Base-by-base conservation (phyloP, 2,888 invertebrate genomes). In the Ligdia adustata region DNA sequence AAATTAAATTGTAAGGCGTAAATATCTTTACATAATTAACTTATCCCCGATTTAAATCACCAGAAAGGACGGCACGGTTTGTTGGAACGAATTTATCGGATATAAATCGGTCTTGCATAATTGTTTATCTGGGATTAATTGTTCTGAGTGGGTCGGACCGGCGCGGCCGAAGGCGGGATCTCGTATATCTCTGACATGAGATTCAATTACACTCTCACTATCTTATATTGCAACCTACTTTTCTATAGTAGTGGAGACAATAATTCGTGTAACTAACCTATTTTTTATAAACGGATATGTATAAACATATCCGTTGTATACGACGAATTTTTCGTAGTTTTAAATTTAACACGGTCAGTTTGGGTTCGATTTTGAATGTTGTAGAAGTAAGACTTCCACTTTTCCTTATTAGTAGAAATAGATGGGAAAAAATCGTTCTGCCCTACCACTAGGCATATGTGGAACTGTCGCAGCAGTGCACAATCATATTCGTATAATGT, bases 41-140 rank as follows among this genome's bases (percentile, higher is more conserved):
- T 73, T 64, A 65, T 74, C 66, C 67, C 54, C 55, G 59, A 62
- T 68, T 77, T 69, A 69, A 76, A 75, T 72, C 62, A 68, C 69
- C 67, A 57, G 69, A 69, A 68, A 70, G 62, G 61, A 68, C 59
- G 66, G 69, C 56, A 62, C 61, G 60, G 59, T 66, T 63, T 63
- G 68, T 67, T 71, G 64, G 66, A 69, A 73, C 64, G 74, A 75
- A 82, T 77, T 76, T 78, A 81, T 83, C 64, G 71, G 66, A 71
- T 76, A 80, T 80, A 76, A 81, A 83, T 79, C 72, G 74, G 66
- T 72, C 68, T 66, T 64, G 60, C 62, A 74, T 80, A 82, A 80
- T 82, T 81, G 79, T 82, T 81, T 81, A 80, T 82, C 73, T 70
- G 75, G 76, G 67, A 80, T 81, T 81, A 82, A 84, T 80, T 75